Evolutionary conservation across 2,113 vertebrate genomes (phyloP).

Genomic region (Nothobranchius kuhntae): DNA sequence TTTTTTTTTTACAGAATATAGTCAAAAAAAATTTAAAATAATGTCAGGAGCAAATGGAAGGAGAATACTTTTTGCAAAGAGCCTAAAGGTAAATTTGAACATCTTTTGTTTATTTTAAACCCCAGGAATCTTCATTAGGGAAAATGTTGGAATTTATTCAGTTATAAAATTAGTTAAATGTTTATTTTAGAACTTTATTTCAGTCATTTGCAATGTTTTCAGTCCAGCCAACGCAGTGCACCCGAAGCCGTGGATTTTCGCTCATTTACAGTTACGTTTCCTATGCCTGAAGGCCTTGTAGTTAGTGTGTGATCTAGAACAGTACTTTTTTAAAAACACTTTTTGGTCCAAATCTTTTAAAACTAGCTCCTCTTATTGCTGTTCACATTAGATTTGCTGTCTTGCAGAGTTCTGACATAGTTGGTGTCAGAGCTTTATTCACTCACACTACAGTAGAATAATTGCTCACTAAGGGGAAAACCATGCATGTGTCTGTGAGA

Average conservation of each 20-base stretch:
- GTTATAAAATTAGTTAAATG: no score
- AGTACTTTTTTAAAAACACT: no score
- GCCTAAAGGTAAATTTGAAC: background rate
- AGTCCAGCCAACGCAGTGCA: no score
- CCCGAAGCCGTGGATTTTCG: no score
- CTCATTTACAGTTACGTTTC: background rate
- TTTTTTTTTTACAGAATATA: no score
- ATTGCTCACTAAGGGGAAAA: conserved; percentile 56
- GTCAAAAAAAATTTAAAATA: no score
- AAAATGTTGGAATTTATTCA: no score
- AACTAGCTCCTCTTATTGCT: background rate
- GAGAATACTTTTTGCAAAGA: background rate
- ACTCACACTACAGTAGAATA: conserved; percentile 22
- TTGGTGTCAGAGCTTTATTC: conserved; percentile 25
- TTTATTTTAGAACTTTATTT: no score
- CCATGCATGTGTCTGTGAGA: conserved; percentile 59
- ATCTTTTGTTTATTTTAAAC: background rate
- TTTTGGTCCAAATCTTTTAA: background rate
- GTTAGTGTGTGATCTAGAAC: background rate
- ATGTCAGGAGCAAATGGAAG: no score
- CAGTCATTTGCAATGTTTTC: no score
- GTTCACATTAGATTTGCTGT: conserved; percentile 3
- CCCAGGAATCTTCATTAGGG: no score
- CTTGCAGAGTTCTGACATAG: conserved; percentile 33
- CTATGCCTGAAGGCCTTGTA: background rate